Evolutionary conservation across 2,797 vertebrate genomes (phyloP), one percentile per base, ranked within the genome.

Genomic region (Spatula clypeata): DNA sequence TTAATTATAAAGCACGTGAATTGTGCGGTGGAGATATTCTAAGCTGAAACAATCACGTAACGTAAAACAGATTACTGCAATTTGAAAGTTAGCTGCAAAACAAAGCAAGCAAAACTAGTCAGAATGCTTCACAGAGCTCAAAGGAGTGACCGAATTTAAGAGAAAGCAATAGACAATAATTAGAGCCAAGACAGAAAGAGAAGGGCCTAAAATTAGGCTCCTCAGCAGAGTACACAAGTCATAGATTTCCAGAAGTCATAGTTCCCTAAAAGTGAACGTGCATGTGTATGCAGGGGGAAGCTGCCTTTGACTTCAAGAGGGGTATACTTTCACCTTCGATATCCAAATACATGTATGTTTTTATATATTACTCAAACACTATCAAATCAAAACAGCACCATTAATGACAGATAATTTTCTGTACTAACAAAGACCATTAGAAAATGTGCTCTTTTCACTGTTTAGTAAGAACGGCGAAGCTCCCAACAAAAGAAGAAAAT

Each of bases 81-180:
- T 71, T 96, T 32, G 11, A 75, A 94, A 91, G 67, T 82, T 29
- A 85, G 66, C 10, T 69, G 38, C 49, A 87, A 80, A 95, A 94
- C 38, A 84, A 94, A 90, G 36, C 27, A 86, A 87, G 44, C 31
- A 92, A 70, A 86, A 67, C 42, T 64, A 13, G 83, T 83, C 65
- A 86, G 54, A 93, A 27, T 58, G 93, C 5, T 6, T 91, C 93
- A 92, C 14, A 42, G 83, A 92, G 79, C 31, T 83, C 58, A 13
- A 55, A 67, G 40, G 44, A 93, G 42, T 36, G 21, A 85, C 18
- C 1, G 13, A 61, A 91, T 76, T 36, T 79, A 83, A 61, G 36
- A 91, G 11, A 71, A 95, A 83, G 14, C 3, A 66, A 14, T 17
- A 55, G 13, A 60, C 31, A 79, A 6, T 55, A 92, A 62, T 47